Percentiles rank a stretch among this genome's conserved stretches.
Conservation (phyloP, 2,113 vertebrate species). For the Lophochroa leadbeateri region DNA sequence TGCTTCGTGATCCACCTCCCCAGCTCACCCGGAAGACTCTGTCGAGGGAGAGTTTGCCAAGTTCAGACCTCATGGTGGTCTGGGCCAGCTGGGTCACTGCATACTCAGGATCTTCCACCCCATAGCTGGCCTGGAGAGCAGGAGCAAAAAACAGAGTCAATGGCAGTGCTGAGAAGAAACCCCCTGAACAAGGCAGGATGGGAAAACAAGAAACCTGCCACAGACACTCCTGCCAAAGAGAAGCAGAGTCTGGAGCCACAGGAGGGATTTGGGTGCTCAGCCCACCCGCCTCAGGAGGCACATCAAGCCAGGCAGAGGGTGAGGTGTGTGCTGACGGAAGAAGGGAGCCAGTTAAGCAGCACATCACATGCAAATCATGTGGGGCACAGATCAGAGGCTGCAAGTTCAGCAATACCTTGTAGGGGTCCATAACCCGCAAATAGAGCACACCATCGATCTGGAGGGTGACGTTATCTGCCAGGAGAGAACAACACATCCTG, state of each 20-base stretch:
- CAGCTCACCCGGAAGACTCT: constrained; percentile 92
- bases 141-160: neutral
- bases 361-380: neutral
- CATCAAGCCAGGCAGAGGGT: neutral
- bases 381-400: neutral
- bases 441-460: constrained; percentile 98
- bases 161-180: neutral
- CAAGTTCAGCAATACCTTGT: constrained; percentile 80
- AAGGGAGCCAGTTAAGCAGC: neutral
- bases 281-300: neutral
- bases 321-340: neutral
- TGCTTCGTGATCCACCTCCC: neutral
- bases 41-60: constrained; percentile 94
- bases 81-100: constrained; percentile 96
- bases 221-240: neutral
- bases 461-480: constrained; percentile 92
- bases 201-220: neutral
- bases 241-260: rapidly evolving
- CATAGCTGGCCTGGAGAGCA: constrained; percentile 87
- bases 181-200: neutral
- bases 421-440: constrained; percentile 91
- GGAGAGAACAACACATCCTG: neutral
- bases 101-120: constrained; percentile 96
- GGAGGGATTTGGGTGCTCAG: neutral
- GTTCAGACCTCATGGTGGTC: constrained; percentile 97